Evolutionary conservation across 2,113 vertebrate species (phyloP).

Genomic region (Psilopogon haemacephalus): DNA sequence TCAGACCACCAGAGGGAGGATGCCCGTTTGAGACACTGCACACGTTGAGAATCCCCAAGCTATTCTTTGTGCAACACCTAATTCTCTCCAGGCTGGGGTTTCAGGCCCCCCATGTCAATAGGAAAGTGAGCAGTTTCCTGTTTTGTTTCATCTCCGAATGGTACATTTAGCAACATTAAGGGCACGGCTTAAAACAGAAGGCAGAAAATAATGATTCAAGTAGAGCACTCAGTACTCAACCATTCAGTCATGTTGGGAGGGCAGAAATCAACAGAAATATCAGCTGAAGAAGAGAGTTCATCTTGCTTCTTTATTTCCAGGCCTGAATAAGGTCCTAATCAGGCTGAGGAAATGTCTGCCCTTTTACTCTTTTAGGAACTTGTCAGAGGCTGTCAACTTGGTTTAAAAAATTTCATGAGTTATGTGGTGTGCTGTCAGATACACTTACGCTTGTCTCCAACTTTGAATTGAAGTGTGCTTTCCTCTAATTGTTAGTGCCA

Average conservation of each 20-base stretch:
- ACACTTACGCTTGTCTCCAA: background rate
- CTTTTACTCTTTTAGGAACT: background rate
- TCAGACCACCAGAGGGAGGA: conserved; percentile 60
- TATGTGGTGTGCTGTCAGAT: background rate
- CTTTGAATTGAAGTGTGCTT: background rate
- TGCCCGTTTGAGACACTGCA: background rate
- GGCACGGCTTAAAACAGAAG: background rate
- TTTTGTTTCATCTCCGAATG: conserved; percentile 26
- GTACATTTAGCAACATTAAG: background rate
- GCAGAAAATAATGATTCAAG: background rate
- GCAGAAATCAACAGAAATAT: conserved; percentile 19
- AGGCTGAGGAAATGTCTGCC: background rate
- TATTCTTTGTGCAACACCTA: background rate
- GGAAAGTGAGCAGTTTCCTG: conserved; percentile 16
- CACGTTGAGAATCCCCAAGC: background rate
- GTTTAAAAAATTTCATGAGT: background rate
- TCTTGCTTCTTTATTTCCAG: conserved; percentile 21
- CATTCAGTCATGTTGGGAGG: background rate
- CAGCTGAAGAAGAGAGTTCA: background rate
- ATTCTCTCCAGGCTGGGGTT: conserved; percentile 32
- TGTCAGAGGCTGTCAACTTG: background rate
- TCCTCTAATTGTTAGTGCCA: background rate
- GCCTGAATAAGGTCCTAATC: background rate
- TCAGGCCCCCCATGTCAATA: background rate
- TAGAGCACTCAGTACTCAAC: background rate